A percentile compares a stretch with the other conserved stretches of the same genome.
phyloP scores from a whole-genome alignment of 2,888 invertebrate species.

The Phalangium opilio region DNA sequence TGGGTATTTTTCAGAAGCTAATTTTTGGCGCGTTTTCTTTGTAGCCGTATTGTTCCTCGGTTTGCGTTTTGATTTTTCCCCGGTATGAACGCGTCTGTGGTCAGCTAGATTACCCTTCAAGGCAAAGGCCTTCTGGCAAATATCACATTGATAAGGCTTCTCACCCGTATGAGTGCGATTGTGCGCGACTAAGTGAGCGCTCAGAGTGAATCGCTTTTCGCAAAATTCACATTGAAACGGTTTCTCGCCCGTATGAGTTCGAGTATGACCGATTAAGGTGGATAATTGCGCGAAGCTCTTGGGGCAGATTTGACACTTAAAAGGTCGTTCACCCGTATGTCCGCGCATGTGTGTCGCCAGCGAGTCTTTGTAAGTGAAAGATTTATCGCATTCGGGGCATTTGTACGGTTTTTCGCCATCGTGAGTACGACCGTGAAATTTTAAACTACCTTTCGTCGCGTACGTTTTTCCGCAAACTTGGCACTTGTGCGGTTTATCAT shows the following conservation, averaged over 20 bases:
- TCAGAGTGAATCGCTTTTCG: constrained; percentile 43
- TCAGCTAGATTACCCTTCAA: not conserved
- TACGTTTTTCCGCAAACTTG: too few species aligned
- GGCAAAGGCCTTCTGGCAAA: not conserved
- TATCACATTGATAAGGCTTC: constrained; percentile 3
- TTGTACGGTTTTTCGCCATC: too few species aligned
- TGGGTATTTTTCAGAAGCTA: too few species aligned
- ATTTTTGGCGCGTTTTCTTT: not conserved
- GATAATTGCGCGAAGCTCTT: not conserved
- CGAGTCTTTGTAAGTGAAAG: too few species aligned
- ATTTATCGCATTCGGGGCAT: too few species aligned
- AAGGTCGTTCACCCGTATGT: too few species aligned
- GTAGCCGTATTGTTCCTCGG: not conserved
- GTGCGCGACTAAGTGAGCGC: not conserved
- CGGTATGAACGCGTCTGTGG: not conserved
- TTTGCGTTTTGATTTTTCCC: constrained; percentile 1
- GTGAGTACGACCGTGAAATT: too few species aligned
- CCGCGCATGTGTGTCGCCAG: too few species aligned
- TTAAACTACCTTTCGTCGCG: too few species aligned
- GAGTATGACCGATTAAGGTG: not conserved
- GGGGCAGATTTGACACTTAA: not conserved
- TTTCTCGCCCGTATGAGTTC: constrained; percentile 4
- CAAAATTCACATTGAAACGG: constrained; percentile 35
- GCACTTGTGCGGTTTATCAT: too few species aligned
- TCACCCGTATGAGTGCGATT: constrained; percentile 2